Conservation (phyloP, 1,140 invertebrate genomes). For the Aphidius ervi region DNA sequence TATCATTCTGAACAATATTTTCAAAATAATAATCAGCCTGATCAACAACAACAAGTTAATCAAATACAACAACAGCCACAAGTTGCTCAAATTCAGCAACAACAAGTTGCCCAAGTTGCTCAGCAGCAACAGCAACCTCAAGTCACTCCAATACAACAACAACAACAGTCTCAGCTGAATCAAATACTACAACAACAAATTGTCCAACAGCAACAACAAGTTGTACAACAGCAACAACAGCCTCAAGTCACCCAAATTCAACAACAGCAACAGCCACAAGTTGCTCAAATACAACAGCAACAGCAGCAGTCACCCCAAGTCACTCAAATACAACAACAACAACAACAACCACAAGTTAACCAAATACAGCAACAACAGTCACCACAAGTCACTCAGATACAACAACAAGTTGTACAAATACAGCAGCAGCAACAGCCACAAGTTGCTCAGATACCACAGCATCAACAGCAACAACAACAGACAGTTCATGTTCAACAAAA, state of each 20-base stretch:
- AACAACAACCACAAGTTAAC: too few relatives aligned
- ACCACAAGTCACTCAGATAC: neutral
- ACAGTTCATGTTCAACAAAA: neutral
- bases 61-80: slow-evolving; percentile 22
- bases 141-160: neutral
- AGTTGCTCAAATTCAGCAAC: slow-evolving; percentile 4
- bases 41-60: slow-evolving; percentile 33
- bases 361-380: too few relatives aligned
- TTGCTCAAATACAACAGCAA: neutral
- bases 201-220: slow-evolving; percentile 15
- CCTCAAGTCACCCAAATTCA: neutral
- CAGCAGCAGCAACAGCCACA: slow-evolving; percentile 13
- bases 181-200: slow-evolving; percentile 32
- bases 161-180: neutral
- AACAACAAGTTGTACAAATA: neutral
- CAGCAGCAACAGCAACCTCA: slow-evolving; percentile 11
- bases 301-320: neutral
- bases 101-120: neutral
- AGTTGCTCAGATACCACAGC: neutral
- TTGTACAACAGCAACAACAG: neutral
- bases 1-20: slow-evolving; percentile 46
- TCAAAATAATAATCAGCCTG: slow-evolving; percentile 42
- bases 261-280: neutral
- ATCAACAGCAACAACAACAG: slow-evolving; percentile 13
- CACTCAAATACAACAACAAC: too few relatives aligned